phyloP scores from a whole-genome alignment of 1,140 invertebrate species.

The Leptoteleia sp. region DNA sequence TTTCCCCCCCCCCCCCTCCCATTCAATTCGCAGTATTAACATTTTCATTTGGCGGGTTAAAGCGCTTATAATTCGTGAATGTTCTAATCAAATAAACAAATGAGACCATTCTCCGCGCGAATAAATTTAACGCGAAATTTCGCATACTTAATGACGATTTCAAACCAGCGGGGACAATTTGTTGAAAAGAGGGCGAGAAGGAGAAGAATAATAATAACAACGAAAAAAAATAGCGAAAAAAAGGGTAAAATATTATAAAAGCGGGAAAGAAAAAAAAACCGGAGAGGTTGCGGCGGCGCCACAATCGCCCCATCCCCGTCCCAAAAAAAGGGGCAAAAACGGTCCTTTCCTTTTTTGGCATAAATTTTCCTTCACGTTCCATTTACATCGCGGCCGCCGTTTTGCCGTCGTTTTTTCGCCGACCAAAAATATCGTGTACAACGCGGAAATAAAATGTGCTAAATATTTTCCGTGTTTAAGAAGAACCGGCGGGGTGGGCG shows the following conservation, averaged over 20 bases:
- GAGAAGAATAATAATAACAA: neutral
- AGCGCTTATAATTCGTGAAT: no score
- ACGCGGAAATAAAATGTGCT: slow-evolving; percentile 40
- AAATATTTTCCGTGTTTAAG: slow-evolving; percentile 43
- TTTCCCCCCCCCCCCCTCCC: no score
- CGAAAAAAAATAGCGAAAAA: neutral
- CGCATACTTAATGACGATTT: slow-evolving; percentile 6
- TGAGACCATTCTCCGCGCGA: neutral
- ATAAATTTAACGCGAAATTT: slow-evolving; percentile 1
- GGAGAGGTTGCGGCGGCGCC: no score
- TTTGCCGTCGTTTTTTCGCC: slow-evolving; percentile 17
- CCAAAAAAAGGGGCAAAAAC: slow-evolving; percentile 9
- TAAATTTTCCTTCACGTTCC: slow-evolving; percentile 21
- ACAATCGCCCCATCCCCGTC: no score
- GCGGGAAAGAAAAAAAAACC: no score
- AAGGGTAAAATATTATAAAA: no score
- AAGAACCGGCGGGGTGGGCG: no score
- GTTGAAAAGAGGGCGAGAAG: no score
- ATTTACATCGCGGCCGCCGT: slow-evolving; percentile 15
- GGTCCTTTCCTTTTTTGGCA: slow-evolving; percentile 10
- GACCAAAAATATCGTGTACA: slow-evolving; percentile 47
- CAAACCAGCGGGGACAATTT: neutral
- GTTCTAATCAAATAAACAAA: slow-evolving; percentile 1
- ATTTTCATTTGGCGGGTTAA: neutral
- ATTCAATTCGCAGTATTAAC: no score